Conservation (phyloP, 2,113 vertebrate genomes). For the Trogon melanurus region DNA sequence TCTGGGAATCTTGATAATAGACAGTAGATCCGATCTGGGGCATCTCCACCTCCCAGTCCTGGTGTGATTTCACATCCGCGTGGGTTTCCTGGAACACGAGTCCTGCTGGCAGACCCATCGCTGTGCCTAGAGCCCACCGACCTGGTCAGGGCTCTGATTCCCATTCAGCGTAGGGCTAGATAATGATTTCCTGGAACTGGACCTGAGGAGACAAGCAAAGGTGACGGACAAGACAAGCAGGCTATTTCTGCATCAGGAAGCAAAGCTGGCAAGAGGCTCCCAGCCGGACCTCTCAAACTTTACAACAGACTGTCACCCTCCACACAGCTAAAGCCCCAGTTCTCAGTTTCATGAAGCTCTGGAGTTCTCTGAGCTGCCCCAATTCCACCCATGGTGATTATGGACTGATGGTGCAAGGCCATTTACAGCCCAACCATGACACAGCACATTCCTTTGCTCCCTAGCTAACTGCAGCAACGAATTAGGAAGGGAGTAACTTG, state of each 20-base stretch:
- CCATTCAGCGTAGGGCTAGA: neutral
- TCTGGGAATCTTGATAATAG: neutral
- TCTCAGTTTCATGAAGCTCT: neutral
- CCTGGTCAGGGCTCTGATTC: conserved; percentile 41
- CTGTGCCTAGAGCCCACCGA: conserved; percentile 39
- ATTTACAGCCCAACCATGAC: neutral
- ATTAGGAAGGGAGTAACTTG: neutral
- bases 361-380: neutral
- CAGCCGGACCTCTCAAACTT: neutral
- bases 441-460: neutral
- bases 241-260: neutral
- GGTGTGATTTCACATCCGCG: neutral
- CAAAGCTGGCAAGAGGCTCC: neutral
- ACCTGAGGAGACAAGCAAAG: conserved; percentile 34
- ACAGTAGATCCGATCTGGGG: neutral
- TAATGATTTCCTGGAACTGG: conserved; percentile 26
- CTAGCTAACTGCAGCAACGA: neutral
- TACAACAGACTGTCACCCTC: neutral
- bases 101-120: neutral
- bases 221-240: neutral
- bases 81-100: neutral
- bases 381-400: neutral
- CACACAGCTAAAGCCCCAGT: neutral
- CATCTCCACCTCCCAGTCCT: neutral
- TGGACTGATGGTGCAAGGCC: neutral